Evolutionary conservation across 2,888 invertebrate species (phyloP).

Genomic region (Hesperia comma): DNA sequence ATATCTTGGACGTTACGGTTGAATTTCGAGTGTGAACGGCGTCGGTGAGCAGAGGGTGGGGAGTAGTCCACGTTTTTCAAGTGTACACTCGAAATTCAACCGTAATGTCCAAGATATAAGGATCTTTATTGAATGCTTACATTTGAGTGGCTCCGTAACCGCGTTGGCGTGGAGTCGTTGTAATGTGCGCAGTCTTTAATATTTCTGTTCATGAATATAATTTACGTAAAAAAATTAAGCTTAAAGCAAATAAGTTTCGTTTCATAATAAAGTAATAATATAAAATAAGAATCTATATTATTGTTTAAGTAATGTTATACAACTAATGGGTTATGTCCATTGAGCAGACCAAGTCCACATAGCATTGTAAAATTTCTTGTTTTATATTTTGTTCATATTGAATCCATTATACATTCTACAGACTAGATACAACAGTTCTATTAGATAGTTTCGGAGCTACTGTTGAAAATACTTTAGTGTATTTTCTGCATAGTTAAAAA

Average conservation of each 20-base stretch:
- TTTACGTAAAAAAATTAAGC: background rate
- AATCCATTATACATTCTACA: background rate
- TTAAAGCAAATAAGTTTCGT: conserved; percentile 8
- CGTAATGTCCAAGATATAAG: too few species aligned
- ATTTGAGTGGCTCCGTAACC: too few species aligned
- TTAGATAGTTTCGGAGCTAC: background rate
- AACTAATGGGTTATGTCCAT: background rate
- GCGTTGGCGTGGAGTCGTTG: too few species aligned
- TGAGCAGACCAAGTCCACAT: background rate
- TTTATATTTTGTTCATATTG: background rate
- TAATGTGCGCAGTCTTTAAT: too few species aligned
- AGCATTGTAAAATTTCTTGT: background rate
- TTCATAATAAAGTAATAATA: background rate
- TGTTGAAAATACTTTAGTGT: background rate
- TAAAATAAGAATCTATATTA: background rate
- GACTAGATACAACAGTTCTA: conserved; percentile 9
- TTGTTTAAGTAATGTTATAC: background rate
- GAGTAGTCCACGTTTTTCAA: too few species aligned
- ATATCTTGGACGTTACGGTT: too few species aligned
- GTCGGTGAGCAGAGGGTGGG: too few species aligned
- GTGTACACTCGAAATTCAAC: too few species aligned
- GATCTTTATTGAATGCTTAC: too few species aligned
- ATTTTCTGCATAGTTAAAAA: background rate
- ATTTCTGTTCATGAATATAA: background rate
- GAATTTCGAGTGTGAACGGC: too few species aligned